Evolutionary conservation across 2,113 vertebrate genomes (phyloP), one percentile per base, ranked within the genome.

Genomic region (Diadophis punctatus): DNA sequence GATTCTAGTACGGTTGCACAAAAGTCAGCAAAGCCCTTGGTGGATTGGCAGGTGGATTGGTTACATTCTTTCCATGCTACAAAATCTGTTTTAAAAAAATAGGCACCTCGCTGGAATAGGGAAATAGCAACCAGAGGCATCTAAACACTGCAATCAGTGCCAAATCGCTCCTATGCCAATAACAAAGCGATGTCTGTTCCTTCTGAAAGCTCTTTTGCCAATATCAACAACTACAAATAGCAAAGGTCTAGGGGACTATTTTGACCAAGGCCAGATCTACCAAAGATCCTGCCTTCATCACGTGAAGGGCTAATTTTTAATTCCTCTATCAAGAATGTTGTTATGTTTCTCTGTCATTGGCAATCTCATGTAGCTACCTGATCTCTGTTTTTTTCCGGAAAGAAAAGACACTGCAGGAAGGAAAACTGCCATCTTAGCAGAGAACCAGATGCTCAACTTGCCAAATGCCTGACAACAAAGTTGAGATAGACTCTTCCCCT

Each of bases 301-400:
- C 49, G 22, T 43, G 8, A 43, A 92, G 86, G 58, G 86, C 91
- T 92, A 88, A 88, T 92, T 92, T 92, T 92, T 92, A 92, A 92
- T 92, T 91, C 23, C 86, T 88, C 48, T 43, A 23, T 74, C 46
- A 87, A 87, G 48, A 68, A 39, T 43, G 25, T 52, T 91, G 39
- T 68, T 30, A 48, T 27, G 39, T 22, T 68, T 63, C 12, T 11
- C 56, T 14, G 58, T 53, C 34, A 53, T 68, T 16, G 6, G 25
- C 8, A 43, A 7, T 48, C n/a, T 49, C 4, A 8, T 3, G 23
- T 56, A 56, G n/a, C 16, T 56, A 43, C 10, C 52, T 52, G 52
- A n/a, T n/a, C 27, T 60, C 30, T 87, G 51, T 18, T 85, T 85
- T 90, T 46, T 84, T 53, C 68, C 18, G 12, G 14, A 25, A 46